Evolutionary conservation across 92 coral and sea anemone genomes (phyloP).

Genomic region (Bergia sp.): DNA sequence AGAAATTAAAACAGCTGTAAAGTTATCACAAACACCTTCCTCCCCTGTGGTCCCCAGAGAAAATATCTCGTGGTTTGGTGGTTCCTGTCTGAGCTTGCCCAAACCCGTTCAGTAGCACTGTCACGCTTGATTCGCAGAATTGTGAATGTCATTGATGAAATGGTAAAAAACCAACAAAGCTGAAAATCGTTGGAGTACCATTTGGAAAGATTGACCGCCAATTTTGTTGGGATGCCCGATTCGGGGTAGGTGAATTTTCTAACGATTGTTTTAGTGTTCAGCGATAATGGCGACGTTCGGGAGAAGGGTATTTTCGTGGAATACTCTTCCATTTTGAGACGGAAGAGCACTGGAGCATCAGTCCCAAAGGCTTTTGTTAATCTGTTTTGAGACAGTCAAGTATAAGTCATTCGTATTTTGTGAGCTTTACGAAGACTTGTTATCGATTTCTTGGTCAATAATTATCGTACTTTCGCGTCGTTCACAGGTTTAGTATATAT

Average conservation of each 20-base stretch:
- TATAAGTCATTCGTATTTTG: background rate
- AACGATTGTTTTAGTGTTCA: background rate
- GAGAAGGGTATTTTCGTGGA: background rate
- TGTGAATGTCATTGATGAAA: background rate
- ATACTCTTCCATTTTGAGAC: no score
- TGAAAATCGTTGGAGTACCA: background rate
- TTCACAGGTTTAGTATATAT: background rate
- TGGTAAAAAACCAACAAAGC: background rate
- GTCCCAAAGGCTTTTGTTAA: background rate
- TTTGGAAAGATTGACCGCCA: background rate
- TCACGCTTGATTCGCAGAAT: slow-evolving; percentile 35
- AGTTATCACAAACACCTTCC: background rate
- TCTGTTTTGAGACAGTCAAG: background rate
- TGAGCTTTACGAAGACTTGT: background rate
- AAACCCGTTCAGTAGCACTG: background rate
- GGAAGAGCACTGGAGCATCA: background rate
- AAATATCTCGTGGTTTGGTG: background rate
- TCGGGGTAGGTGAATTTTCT: slow-evolving; percentile 21
- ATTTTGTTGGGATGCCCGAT: slow-evolving; percentile 15
- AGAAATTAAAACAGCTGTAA: no score
- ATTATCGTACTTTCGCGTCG: background rate
- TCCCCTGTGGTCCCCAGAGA: background rate
- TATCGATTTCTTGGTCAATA: background rate
- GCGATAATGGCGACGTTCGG: background rate
- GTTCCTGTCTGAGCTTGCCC: slow-evolving; percentile 26